Base-by-base conservation (phyloP, 2,113 vertebrate genomes). In the Gallinago paraguaiae region DNA sequence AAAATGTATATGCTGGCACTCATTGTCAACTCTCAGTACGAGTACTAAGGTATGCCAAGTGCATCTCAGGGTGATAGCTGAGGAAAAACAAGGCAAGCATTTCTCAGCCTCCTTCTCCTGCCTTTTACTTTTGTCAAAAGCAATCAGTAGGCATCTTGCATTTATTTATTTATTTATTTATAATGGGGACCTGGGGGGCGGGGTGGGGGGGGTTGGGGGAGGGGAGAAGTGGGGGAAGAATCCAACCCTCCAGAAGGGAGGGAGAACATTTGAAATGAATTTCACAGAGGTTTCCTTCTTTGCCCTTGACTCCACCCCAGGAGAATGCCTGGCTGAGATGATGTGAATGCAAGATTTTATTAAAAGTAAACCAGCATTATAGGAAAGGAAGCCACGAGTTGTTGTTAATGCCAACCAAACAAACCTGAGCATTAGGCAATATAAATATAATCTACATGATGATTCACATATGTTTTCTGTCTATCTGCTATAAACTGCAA, bases 361-460 rank as follows among this genome's bases (percentile, higher is more conserved):
- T 95, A 81, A 95, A 96, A 94, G 93, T 92, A 94, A 95, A 93
- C 57, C 35, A 74, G 53, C 43, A 39, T 95, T 92, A 82, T 35
- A 93, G 54, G 77, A 89, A 87, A 95, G 92, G 92, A 93, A 95
- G 64, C 54, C 82, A 60, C 0, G 18, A 84, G 75, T 80, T 88
- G 74, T 92, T 95, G 88, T 90, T 95, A 93, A 96, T 97, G 83
- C 70, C 96, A 92, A 91, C 60, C 70, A 92, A 97, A 87, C 90
- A 90, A 92, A 86, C 61, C 71, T 87, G 83, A 82, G 74, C 61
- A 91, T 88, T 93, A 93, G 90, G 74, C 88, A 96, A 80, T 90
- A 90, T 83, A 96, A 96, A 93, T 90, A 83, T 95, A 69, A 93
- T 91, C 88, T 84, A 48, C 37, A 57, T 86, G 89, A 96, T 93